Evolutionary conservation across 2,888 invertebrate species (phyloP).

Genomic region (Microlaimidae sp.): DNA sequence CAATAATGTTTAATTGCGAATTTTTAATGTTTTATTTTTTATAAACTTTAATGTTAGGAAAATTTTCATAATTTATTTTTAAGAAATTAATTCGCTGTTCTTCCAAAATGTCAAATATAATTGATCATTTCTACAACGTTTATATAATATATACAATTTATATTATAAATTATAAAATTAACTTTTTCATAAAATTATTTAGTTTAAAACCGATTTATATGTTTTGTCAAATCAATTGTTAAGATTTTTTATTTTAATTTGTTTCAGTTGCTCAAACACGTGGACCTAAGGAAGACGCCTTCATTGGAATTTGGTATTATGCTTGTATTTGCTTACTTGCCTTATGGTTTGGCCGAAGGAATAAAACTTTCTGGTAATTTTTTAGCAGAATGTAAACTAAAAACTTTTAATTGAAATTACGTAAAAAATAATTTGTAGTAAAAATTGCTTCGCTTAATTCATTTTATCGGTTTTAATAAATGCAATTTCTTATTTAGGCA

Average conservation of each 20-base stretch:
- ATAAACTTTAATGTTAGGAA: no score
- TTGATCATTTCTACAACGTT: no score
- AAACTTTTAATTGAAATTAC: no score
- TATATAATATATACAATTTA: no score
- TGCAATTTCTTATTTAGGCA: constrained; percentile 47
- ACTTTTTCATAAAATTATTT: background rate
- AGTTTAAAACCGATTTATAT: constrained; percentile 4
- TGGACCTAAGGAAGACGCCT: constrained; percentile 87
- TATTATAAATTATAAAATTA: constrained; percentile 11
- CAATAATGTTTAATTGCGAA: no score
- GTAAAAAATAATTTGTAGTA: no score
- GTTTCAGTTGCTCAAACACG: constrained; percentile 61
- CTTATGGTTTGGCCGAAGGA: constrained; percentile 92
- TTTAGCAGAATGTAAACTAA: background rate
- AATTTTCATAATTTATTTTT: no score
- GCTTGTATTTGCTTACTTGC: constrained; percentile 93
- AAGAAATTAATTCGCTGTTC: no score
- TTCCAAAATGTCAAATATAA: no score
- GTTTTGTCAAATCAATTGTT: no score
- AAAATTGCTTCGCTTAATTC: no score
- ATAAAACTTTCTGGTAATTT: constrained; percentile 65
- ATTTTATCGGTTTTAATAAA: background rate
- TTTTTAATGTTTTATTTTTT: no score
- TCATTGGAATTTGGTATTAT: constrained; percentile 95
- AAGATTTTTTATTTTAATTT: constrained; percentile 10